These are phyloP conservation scores for Pollicipes pollicipes DNA, from an alignment of 1,140 invertebrate species.

Conservation along the genomic window DNA sequence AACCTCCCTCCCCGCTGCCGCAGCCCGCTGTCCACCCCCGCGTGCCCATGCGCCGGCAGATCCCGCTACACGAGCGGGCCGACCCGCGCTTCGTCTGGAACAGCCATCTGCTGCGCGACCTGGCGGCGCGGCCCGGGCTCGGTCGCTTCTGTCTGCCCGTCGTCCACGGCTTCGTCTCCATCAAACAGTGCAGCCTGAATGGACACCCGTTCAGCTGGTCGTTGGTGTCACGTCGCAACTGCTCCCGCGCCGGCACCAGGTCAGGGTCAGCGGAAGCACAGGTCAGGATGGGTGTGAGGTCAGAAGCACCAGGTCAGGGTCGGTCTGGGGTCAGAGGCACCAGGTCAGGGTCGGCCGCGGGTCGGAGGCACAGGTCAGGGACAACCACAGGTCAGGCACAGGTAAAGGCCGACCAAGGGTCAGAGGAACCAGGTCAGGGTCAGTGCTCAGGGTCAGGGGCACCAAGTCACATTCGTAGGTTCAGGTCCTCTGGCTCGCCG, in stretches of 20 bases:
- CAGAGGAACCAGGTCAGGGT: too few species aligned
- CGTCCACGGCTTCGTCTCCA: slow-evolving; percentile 70
- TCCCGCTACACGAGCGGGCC: slow-evolving; percentile 46
- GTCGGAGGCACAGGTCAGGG: too few species aligned
- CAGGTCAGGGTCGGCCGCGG: too few species aligned
- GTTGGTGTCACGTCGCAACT: slow-evolving; percentile 67
- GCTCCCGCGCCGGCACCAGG: slow-evolving; percentile 56
- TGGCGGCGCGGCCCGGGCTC: slow-evolving; percentile 45
- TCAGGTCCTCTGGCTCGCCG: too few species aligned
- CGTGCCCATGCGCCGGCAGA: slow-evolving; percentile 11
- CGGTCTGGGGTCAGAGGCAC: not conserved
- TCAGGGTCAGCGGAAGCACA: slow-evolving; percentile 70
- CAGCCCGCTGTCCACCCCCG: too few species aligned
- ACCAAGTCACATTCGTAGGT: too few species aligned
- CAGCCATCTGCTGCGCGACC: slow-evolving; percentile 48
- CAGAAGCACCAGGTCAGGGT: slow-evolving; percentile 29
- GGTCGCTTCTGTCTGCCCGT: slow-evolving; percentile 66
- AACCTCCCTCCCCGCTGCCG: too few species aligned
- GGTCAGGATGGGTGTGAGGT: slow-evolving; percentile 78
- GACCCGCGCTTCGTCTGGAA: slow-evolving; percentile 91
- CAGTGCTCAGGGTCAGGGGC: too few species aligned
- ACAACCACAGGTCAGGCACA: too few species aligned
- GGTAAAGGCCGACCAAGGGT: too few species aligned
- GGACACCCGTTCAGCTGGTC: slow-evolving; percentile 63
- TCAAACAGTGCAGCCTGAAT: slow-evolving; percentile 61